Conservation (phyloP, 2,113 vertebrate species). For the Boulengeromyrus knoepffleri region DNA sequence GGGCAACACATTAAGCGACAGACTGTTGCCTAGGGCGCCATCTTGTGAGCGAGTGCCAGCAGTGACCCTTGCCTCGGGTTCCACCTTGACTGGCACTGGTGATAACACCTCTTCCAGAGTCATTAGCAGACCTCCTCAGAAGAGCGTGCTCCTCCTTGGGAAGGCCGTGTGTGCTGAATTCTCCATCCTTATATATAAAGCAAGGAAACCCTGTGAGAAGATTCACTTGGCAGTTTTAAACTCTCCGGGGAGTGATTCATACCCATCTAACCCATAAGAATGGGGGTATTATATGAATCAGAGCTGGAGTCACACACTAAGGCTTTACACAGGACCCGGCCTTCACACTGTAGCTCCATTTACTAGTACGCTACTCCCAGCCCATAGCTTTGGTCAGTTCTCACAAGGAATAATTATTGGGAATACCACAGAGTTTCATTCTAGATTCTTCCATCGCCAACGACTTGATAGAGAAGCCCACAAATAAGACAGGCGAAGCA, state of each 20-base stretch:
- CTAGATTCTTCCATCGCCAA: neutral
- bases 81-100: neutral
- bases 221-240: neutral
- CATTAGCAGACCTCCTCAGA: neutral
- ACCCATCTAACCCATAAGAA: neutral
- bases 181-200: neutral
- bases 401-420: neutral
- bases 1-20: neutral
- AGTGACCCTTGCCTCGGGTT: neutral
- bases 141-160: neutral
- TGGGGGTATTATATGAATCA: neutral
- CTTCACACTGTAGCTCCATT: neutral
- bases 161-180: neutral
- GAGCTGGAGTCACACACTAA: neutral
- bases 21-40: neutral
- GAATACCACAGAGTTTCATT: neutral
- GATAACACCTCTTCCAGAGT: neutral
- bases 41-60: neutral
- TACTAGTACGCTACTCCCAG: neutral
- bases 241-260: neutral
- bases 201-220: neutral
- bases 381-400: neutral
- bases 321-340: neutral
- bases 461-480: neutral
- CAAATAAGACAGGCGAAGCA: neutral